Base-by-base conservation (phyloP, 2,888 invertebrate genomes). In the Polyommatus iphigenia region DNA sequence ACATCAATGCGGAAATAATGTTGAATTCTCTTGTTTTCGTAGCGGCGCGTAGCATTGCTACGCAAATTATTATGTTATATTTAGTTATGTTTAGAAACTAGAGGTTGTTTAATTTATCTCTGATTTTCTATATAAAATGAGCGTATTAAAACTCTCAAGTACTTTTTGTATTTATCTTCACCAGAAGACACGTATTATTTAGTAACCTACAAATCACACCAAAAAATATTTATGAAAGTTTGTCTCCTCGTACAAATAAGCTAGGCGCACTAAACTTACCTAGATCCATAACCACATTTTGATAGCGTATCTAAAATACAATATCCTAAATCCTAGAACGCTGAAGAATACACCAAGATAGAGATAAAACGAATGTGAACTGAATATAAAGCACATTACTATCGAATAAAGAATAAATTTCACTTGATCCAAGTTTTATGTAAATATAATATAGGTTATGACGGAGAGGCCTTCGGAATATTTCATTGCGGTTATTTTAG, bases 371-470 rank as follows among this genome's bases (percentile, higher is more conserved):
- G 78, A 77, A 81, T 79, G 81, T 78, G 80, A 76, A 76, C 77
- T 76, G 80, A 81, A 81, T 81, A 72, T 80, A 80, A 79, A 81
- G 79, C 78, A 78, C 78, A 78, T 79, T 80, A 80, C 80, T 80
- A 78, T 80, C 78, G 75, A 78, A 80, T 80, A 78, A 80, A 79
- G 79, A 80, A 81, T 80, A 80, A 80, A 80, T 81, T 80, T 80
- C 72, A 76, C 78, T 78, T 78, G 77, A 79, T 77, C 79, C 78
- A 76, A 80, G 76, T 80, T 78, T 81, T 80, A 81, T 81, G 80
- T 81, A 79, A 79, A 78, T 80, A 80, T 78, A 80, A 80, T 79
- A 81, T 78, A 80, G 73, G 77, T 78, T 78, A 78, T 41, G 20
- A 73, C 54, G 77, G 67, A 78, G 72, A 72, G 77, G 77, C 57